Evolutionary conservation across 2,888 invertebrate species (phyloP).

Genomic region (Hyposoter dolosus): DNA sequence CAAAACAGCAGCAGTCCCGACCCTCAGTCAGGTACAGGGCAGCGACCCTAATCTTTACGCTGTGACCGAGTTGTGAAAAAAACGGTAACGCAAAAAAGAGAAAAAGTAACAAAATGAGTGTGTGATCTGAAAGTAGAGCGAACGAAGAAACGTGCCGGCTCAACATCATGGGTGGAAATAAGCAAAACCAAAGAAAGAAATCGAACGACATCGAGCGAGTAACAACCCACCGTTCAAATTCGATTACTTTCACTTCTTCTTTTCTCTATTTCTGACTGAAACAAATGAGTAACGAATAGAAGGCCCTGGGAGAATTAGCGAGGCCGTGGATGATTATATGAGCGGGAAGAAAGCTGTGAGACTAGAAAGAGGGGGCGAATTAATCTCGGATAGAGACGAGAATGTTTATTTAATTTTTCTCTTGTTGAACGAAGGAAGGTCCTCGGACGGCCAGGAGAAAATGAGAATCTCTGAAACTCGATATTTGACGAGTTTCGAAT

Average conservation of each 20-base stretch:
- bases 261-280: slow-evolving; percentile 57
- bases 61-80: slow-evolving; percentile 89
- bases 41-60: slow-evolving; percentile 88
- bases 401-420: slow-evolving; percentile 20
- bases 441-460: slow-evolving; percentile 1
- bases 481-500: slow-evolving; percentile 58
- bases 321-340: slow-evolving; percentile 39
- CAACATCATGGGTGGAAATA: slow-evolving; percentile 24
- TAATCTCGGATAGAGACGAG: slow-evolving; percentile 59
- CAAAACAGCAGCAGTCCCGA: slow-evolving; percentile 79
- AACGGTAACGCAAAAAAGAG: neutral
- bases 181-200: slow-evolving; percentile 59
- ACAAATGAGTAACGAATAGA: slow-evolving; percentile 47
- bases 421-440: neutral
- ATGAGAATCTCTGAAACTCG: slow-evolving; percentile 45
- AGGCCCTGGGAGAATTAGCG: slow-evolving; percentile 31
- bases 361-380: slow-evolving; percentile 70
- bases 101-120: neutral
- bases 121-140: slow-evolving; percentile 2
- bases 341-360: slow-evolving; percentile 68
- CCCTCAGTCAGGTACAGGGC: slow-evolving; percentile 83
- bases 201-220: slow-evolving; percentile 46
- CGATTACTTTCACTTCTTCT: slow-evolving; percentile 36
- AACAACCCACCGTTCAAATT: slow-evolving; percentile 38
- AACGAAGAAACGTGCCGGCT: neutral